Evolutionary conservation across 1,140 invertebrate genomes (phyloP).

Genomic region (Drosophila guanche): DNA sequence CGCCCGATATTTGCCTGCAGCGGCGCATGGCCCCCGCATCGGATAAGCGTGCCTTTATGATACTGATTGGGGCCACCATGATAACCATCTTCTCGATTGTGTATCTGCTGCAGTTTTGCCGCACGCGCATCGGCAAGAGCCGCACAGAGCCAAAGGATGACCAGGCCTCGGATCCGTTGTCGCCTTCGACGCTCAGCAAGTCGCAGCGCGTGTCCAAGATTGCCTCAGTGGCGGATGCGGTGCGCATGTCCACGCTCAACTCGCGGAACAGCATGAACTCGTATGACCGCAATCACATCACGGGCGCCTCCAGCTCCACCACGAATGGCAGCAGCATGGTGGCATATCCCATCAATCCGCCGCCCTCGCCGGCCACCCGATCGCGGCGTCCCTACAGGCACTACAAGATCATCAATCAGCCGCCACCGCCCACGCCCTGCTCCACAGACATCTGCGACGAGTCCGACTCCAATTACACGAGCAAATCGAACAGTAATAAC

Average conservation of each 20-base stretch:
- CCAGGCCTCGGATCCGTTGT: conserved; percentile 86
- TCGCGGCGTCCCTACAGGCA: conserved; percentile 89
- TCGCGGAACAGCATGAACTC: conserved; percentile 86
- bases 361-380: conserved; percentile 94
- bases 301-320: conserved; percentile 91
- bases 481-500: conserved; percentile 82
- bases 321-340: conserved; percentile 86
- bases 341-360: conserved; percentile 88
- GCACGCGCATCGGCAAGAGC: conserved; percentile 84
- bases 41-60: conserved; percentile 84
- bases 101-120: conserved; percentile 83
- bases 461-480: conserved; percentile 89
- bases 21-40: conserved; percentile 78
- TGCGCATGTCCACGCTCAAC: conserved; percentile 88
- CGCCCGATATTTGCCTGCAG: conserved; percentile 85
- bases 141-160: conserved; percentile 84
- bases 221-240: conserved; percentile 85
- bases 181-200: conserved; percentile 84
- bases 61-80: conserved; percentile 83
- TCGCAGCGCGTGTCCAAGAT: conserved; percentile 84
- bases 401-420: conserved; percentile 91
- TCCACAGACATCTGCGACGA: conserved; percentile 97
- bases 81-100: conserved; percentile 84
- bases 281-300: conserved; percentile 92
- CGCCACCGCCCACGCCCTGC: conserved; percentile 96